Conservation (phyloP, 2,113 vertebrate species). For the Triplophysa rosa region DNA sequence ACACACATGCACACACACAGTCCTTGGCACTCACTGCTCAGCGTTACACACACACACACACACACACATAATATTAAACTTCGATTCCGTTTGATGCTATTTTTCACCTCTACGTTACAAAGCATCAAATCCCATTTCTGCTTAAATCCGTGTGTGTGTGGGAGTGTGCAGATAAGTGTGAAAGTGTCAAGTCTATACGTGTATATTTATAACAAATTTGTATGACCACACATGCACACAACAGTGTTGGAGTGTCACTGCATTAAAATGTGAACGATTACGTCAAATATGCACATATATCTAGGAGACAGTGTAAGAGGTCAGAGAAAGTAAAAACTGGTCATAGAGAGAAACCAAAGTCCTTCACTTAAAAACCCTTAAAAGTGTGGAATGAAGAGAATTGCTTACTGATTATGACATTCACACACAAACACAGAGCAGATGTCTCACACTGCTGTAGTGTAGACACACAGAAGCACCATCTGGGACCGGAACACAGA, state of each 20-base stretch:
- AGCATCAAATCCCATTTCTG: constrained; percentile 54
- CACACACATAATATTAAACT: constrained; percentile 31
- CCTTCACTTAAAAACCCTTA: background rate
- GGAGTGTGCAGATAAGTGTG: constrained; percentile 48
- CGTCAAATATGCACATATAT: no score
- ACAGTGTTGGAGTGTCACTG: no score
- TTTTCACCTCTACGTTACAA: constrained; percentile 37
- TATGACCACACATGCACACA: constrained; percentile 10
- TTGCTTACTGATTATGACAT: constrained; percentile 43
- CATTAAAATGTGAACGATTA: no score
- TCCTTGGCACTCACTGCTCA: constrained; percentile 22
- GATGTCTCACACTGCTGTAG: constrained; percentile 77
- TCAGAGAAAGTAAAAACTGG: constrained; percentile 38
- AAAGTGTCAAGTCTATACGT: constrained; percentile 31
- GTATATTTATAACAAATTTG: constrained; percentile 34
- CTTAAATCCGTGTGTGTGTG: constrained; percentile 54
- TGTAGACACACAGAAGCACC: constrained; percentile 77
- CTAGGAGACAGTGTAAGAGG: no score
- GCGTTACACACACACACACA: constrained; percentile 24
- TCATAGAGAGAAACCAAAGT: constrained; percentile 47
- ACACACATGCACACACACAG: constrained; percentile 42
- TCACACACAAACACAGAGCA: constrained; percentile 64
- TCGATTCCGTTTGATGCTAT: constrained; percentile 41
- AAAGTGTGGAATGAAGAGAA: constrained; percentile 19
- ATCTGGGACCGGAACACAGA: constrained; percentile 66